Percentiles rank a stretch among this genome's conserved stretches.
These are phyloP conservation scores for Aporophyla lueneburgensis DNA, from an alignment of 2,888 invertebrate genomes.

Conservation along the genomic window DNA sequence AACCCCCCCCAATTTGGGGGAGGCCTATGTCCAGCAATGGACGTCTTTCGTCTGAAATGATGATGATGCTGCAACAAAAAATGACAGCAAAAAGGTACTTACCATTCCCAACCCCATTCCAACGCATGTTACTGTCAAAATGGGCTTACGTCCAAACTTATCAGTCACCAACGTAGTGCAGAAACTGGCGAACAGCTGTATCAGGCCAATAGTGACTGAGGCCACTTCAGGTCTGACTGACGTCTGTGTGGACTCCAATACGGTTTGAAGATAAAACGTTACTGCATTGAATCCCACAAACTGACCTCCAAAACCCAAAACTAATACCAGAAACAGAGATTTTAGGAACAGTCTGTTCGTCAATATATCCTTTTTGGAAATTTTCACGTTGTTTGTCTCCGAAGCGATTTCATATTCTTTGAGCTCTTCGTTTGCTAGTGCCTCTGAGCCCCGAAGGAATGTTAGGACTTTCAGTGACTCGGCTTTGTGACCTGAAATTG, in stretches of 20 bases:
- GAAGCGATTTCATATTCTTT: slow-evolving; percentile 73
- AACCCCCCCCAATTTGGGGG: too few relatives aligned
- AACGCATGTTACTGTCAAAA: slow-evolving; percentile 66
- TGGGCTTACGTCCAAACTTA: slow-evolving; percentile 65
- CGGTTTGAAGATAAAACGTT: slow-evolving; percentile 79
- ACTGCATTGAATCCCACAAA: slow-evolving; percentile 78
- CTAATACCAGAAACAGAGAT: slow-evolving; percentile 39
- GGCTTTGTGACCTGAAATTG: slow-evolving; percentile 73
- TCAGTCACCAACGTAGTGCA: slow-evolving; percentile 61
- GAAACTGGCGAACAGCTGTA: slow-evolving; percentile 77
- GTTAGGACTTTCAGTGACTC: slow-evolving; percentile 76
- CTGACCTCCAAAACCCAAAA: slow-evolving; percentile 61
- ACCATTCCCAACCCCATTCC: slow-evolving; percentile 78
- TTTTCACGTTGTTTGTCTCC: slow-evolving; percentile 32
- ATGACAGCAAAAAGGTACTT: slow-evolving; percentile 6
- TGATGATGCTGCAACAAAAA: not conserved
- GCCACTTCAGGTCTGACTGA: slow-evolving; percentile 76
- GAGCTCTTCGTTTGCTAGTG: slow-evolving; percentile 75
- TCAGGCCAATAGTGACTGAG: slow-evolving; percentile 78
- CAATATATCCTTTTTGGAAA: slow-evolving; percentile 59
- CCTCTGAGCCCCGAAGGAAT: slow-evolving; percentile 77
- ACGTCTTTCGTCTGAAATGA: too few relatives aligned
- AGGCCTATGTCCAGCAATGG: too few relatives aligned
- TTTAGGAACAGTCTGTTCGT: slow-evolving; percentile 57
- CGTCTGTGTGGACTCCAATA: slow-evolving; percentile 79